Conservation (phyloP, 2,797 vertebrate species). For the Pipistrellus pygmaeus region DNA sequence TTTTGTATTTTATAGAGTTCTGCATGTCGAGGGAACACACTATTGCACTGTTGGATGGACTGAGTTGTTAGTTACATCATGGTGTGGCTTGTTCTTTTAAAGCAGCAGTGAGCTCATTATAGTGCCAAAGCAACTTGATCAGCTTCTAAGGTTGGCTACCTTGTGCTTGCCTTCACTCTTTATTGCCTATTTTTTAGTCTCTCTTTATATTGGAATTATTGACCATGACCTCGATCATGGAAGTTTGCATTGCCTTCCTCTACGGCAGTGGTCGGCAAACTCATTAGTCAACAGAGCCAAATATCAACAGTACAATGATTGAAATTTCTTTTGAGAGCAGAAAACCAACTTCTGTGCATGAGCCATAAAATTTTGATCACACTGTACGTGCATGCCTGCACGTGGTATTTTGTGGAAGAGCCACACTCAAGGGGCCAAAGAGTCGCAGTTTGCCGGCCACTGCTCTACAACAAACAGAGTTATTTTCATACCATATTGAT, state of each 20-base stretch:
- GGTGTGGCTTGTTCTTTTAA: neutral
- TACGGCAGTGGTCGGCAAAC: neutral
- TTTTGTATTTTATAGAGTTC: conserved; percentile 69
- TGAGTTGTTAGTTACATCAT: neutral
- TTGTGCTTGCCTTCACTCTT: neutral
- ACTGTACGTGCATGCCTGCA: too few species aligned
- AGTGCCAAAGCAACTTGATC: neutral
- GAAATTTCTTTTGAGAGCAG: too few species aligned
- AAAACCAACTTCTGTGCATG: too few species aligned
- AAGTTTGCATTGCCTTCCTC: neutral
- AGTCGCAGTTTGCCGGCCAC: too few species aligned
- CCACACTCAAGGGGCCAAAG: too few species aligned
- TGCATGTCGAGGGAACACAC: neutral
- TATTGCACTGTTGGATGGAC: neutral
- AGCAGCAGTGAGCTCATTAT: neutral
- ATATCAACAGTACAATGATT: too few species aligned
- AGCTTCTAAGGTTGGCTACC: neutral
- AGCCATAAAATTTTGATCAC: too few species aligned
- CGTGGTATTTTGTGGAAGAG: too few species aligned
- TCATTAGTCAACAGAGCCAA: too few species aligned
- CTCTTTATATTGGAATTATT: conserved; percentile 16
- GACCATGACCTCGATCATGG: neutral
- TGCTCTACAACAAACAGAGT: neutral
- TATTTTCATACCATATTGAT: neutral
- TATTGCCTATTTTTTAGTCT: neutral